phyloP scores from a whole-genome alignment of 1,140 invertebrate genomes.

The Eriosoma lanigerum region DNA sequence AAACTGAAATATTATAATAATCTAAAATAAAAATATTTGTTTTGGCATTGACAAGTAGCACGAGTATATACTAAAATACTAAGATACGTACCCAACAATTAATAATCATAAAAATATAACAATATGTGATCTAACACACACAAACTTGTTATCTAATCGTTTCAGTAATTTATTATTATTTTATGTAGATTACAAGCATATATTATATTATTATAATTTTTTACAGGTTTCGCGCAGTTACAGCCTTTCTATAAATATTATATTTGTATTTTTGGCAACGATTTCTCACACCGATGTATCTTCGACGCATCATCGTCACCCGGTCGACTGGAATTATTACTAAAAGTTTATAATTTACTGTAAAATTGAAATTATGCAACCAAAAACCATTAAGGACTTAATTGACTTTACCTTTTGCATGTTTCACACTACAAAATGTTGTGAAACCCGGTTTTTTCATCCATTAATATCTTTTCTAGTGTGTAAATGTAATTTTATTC shows the following conservation, averaged over 20 bases:
- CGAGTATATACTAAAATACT: too few species aligned
- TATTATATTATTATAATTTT: not conserved
- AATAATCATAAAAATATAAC: too few species aligned
- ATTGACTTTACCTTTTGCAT: constrained; percentile 1
- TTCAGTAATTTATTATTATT: constrained; percentile 7
- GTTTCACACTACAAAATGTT: not conserved
- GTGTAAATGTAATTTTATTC: not conserved
- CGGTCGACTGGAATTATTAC: not conserved
- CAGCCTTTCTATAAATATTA: not conserved
- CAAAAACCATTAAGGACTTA: constrained; percentile 1
- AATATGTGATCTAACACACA: too few species aligned
- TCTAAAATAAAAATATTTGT: too few species aligned
- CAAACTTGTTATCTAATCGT: not conserved
- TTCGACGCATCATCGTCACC: not conserved
- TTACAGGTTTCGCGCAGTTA: not conserved
- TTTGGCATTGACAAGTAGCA: too few species aligned
- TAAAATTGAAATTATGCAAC: constrained; percentile 5
- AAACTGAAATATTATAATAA: too few species aligned
- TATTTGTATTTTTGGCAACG: not conserved
- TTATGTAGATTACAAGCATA: not conserved
- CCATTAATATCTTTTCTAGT: not conserved
- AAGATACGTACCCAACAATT: too few species aligned
- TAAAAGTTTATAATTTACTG: not conserved
- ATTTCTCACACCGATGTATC: not conserved
- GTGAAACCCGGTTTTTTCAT: not conserved